Evolutionary conservation across 2,888 invertebrate genomes (phyloP).

Genomic region (Linyphia triangularis): DNA sequence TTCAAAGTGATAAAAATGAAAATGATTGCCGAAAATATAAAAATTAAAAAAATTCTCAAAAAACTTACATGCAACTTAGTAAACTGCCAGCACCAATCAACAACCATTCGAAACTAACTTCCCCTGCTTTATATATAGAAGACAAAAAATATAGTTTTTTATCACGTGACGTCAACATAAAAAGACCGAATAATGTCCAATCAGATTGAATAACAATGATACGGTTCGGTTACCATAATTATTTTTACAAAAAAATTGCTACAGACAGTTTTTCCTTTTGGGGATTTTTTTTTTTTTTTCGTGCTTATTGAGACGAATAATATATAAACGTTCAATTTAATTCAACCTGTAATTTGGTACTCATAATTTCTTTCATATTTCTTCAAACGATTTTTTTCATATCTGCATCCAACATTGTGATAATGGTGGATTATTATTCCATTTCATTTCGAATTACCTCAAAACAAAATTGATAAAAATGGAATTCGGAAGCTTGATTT

Average conservation of each 20-base stretch:
- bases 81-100: too few relatives aligned
- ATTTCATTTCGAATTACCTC: constrained; percentile 5
- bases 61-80: too few relatives aligned
- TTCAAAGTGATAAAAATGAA: background rate
- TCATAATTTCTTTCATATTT: background rate
- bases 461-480: background rate
- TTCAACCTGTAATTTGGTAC: background rate
- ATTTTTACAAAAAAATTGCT: background rate
- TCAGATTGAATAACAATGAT: background rate
- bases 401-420: background rate
- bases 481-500: background rate
- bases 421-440: background rate
- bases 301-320: constrained; percentile 5
- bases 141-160: background rate
- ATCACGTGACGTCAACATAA: background rate
- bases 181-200: background rate
- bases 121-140: background rate
- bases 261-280: background rate
- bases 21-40: background rate
- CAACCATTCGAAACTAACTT: too few relatives aligned
- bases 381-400: background rate
- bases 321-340: constrained; percentile 1
- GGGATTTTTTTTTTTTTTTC: background rate
- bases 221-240: background rate
- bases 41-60: background rate